Base-by-base conservation (phyloP, 37 sponge, comb jelly and placozoan genomes). In the Chondrosia reniformis region DNA sequence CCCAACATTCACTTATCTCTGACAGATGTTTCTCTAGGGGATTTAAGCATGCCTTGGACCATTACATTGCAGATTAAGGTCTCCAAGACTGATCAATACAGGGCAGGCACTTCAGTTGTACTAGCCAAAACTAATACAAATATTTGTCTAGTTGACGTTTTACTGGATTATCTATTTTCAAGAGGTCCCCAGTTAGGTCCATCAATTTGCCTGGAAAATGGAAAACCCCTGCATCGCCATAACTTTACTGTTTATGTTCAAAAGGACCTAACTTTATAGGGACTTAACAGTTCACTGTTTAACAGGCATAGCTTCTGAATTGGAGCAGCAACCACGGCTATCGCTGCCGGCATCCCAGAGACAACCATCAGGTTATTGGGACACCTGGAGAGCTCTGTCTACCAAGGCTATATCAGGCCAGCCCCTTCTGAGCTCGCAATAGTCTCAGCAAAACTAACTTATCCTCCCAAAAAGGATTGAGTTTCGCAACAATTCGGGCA, bases 301-400 rank as follows among this genome's bases (percentile, higher is more conserved):
- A 69, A 69, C n/a, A 24, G 72, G 24, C 72, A 69, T 34, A 69
- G 43, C 36, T 69, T 69, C 72, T 17, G 10, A 2, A 69, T 69
- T 17, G 72, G 72, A 34, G 72, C 72, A 38, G 72, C 40, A 2
- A 69, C 72, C n/a, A 39, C 36, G 41, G 72, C 72, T 17, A 69
- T 21, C 43, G 44, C 38, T 24, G 72, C 72, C 2, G 55, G 72
- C 19, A 44, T 69, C 30, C 36, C 56, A 4, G 10, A 76, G 36
- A 33, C 76, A 33, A 76, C 54, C 33, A 55, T 76, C 17, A 74
- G 42, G 75, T 21, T 46, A 27, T 3, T 74, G 75, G 75, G 75
- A 22, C 38, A 46, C 30, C 42, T 43, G 75, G 2, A 21, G 19
- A 74, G 75, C 31, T 28, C 28, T 24, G 75, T 46, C n/a, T 74